A percentile compares a stretch with the other conserved stretches of the same genome.
Evolutionary conservation across 2,888 invertebrate genomes (phyloP).

Genomic region (Latrodectus elegans): DNA sequence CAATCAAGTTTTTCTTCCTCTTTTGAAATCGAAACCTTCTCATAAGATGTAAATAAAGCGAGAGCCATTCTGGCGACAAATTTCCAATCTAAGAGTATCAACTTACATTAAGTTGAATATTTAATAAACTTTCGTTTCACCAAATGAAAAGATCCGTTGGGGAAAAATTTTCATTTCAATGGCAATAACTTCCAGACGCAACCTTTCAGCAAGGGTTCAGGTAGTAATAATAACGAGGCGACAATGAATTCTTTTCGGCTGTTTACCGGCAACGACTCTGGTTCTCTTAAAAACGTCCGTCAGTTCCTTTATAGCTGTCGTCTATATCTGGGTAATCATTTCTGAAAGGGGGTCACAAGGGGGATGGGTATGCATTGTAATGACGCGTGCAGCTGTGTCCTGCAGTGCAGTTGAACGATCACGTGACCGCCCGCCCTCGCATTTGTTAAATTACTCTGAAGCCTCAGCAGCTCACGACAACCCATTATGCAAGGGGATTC

Average conservation of each 20-base stretch:
- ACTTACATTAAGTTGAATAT: too few relatives aligned
- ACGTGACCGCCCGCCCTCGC: constrained; percentile 53
- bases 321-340: constrained; percentile 57
- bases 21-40: too few relatives aligned
- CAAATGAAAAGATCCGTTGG: too few relatives aligned
- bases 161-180: too few relatives aligned
- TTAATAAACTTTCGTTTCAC: too few relatives aligned
- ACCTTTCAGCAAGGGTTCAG: too few relatives aligned
- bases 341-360: constrained; percentile 19
- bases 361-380: constrained; percentile 48
- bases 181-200: too few relatives aligned
- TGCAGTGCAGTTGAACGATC: constrained; percentile 57
- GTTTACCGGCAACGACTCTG: neutral
- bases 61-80: too few relatives aligned
- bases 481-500: constrained; percentile 61
- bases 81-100: too few relatives aligned
- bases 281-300: constrained; percentile 32
- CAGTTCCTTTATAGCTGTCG: constrained; percentile 37
- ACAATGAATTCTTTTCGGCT: neutral
- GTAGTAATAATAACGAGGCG: neutral
- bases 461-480: constrained; percentile 57
- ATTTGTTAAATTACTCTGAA: constrained; percentile 58
- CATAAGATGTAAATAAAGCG: too few relatives aligned
- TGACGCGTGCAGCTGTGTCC: constrained; percentile 66
- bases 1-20: too few relatives aligned